Evolutionary conservation across 2,113 vertebrate genomes (phyloP).

Genomic region (Kryptolebias marmoratus): DNA sequence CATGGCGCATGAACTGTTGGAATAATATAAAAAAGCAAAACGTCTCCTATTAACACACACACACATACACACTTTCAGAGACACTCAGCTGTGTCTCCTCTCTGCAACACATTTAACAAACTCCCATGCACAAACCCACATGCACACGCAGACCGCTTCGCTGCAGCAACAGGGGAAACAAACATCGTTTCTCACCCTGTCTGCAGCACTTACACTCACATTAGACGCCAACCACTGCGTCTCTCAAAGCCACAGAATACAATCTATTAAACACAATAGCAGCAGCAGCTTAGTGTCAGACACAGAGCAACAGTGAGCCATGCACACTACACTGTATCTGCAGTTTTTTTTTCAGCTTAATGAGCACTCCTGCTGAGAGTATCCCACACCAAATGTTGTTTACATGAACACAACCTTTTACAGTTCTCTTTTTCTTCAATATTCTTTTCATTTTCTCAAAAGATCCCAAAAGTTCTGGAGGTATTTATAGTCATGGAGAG

Average conservation of each 20-base stretch:
- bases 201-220: slow-evolving; percentile 52
- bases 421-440: slow-evolving; percentile 17
- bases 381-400: slow-evolving; percentile 51
- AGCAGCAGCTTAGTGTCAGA: slow-evolving; percentile 62
- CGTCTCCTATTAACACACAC: slow-evolving; percentile 12
- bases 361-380: slow-evolving; percentile 54
- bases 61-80: background rate
- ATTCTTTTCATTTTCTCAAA: slow-evolving; percentile 27
- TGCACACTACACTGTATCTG: slow-evolving; percentile 26
- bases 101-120: slow-evolving; percentile 1
- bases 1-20: slow-evolving; percentile 28
- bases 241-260: slow-evolving; percentile 62
- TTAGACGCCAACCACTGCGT: slow-evolving; percentile 63
- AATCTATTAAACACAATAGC: slow-evolving; percentile 63
- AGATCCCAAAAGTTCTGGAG: background rate
- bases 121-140: slow-evolving; percentile 6
- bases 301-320: slow-evolving; percentile 44
- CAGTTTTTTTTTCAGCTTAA: slow-evolving; percentile 36
- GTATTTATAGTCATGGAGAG: slow-evolving; percentile 2
- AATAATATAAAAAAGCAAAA: slow-evolving; percentile 47
- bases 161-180: slow-evolving; percentile 61
- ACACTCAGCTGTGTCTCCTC: background rate
- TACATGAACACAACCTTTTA: slow-evolving; percentile 39
- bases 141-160: slow-evolving; percentile 12
- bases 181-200: slow-evolving; percentile 64